Conservation (phyloP, 2,797 vertebrate genomes). For the Amazona finschi region DNA sequence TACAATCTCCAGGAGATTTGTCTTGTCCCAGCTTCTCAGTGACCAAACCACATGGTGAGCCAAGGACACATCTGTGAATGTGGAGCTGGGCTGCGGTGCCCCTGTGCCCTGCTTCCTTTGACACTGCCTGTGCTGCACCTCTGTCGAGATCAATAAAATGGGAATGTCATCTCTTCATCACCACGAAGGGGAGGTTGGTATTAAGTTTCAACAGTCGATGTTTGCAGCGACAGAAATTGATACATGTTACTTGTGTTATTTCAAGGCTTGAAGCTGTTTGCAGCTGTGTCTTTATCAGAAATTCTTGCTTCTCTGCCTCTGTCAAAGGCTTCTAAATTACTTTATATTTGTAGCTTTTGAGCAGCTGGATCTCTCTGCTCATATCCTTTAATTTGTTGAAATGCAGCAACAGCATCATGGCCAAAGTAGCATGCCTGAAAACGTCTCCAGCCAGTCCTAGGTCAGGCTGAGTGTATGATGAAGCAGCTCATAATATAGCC, state of each 20-base stretch:
- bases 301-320: conserved; percentile 53
- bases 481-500: neutral
- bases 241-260: conserved; percentile 53
- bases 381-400: conserved; percentile 56
- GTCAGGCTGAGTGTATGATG: neutral
- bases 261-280: conserved; percentile 59
- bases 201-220: conserved; percentile 49
- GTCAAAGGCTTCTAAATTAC: conserved; percentile 61
- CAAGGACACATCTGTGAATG: fast-evolving
- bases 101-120: neutral
- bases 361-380: conserved; percentile 41
- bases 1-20: neutral
- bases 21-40: neutral
- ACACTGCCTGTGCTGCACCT: neutral
- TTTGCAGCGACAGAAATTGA: conserved; percentile 55
- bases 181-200: neutral
- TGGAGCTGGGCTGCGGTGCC: fast-evolving
- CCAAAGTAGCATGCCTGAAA: neutral
- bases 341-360: conserved; percentile 57
- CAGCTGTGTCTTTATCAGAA: conserved; percentile 59
- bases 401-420: neutral
- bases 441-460: neutral
- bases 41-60: fast-evolving
- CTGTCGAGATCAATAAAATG: conserved; percentile 28
- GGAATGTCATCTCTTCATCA: conserved; percentile 61